Evolutionary conservation across 1,140 invertebrate genomes (phyloP), one percentile per base, ranked within the genome.

Genomic region (Penaeus chinensis): DNA sequence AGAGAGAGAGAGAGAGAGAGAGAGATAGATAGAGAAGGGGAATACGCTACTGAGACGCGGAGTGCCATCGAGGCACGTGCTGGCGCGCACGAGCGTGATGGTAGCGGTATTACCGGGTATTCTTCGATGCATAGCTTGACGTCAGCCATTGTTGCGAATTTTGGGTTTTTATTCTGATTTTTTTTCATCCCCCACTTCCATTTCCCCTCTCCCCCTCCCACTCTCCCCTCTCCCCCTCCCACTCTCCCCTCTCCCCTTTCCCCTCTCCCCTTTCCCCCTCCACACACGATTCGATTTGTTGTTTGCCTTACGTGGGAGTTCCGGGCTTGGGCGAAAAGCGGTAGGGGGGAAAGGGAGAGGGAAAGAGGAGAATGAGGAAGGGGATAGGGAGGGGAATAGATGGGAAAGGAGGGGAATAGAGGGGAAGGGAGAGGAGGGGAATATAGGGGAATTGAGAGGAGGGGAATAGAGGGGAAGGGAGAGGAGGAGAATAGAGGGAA

Each of bases 1-100:
- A n/a, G 79, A 27, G 18, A n/a, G 27, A 62, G 20, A 32, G 54
- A 22, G 13, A 81, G 18, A 62, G 60, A 62, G 60, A 61, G 60
- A 81, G 60, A 62, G 77, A 60, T 32, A 79, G 77, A 60, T 32
- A 60, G 54, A 60, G 78, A 60, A 80, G 78, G 24, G 78, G 60
- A 60, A 60, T 78, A 42, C 54, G 54, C 54, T 54, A 54, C 54
- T 8, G 54, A 54, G 54, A 54, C 54, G 54, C 54, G 10, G 54
- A 54, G 54, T 54, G 7, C 47, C 47, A 47, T 47, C 47, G 47
- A 47, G 47, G 47, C 47, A 47, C 47, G 47, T 47, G 54, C 54
- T 54, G 54, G 54, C 54, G 54, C 54, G 54, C 54, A 54, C 5
- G 54, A 54, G 54, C 54, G 11, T 54, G 54, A 11, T 54, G 54